Evolutionary conservation across 1,140 invertebrate genomes (phyloP).

Genomic region (Reticulitermes speratus): DNA sequence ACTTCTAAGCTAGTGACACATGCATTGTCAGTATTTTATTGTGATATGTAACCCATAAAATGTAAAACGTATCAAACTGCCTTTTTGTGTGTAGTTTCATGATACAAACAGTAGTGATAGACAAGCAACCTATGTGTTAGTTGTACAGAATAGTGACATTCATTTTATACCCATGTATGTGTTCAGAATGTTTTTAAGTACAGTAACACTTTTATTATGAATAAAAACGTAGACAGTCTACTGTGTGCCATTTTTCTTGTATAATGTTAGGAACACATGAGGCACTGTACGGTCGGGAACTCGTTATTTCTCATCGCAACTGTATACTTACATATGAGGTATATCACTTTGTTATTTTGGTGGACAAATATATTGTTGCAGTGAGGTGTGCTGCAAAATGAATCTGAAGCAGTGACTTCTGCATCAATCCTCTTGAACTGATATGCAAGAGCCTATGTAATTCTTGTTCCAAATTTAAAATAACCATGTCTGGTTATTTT

Average conservation of each 20-base stretch:
- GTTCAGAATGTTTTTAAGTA: conserved; percentile 19
- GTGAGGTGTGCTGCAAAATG: neutral
- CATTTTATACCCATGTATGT: conserved; percentile 16
- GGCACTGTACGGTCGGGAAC: neutral
- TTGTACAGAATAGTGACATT: conserved; percentile 1
- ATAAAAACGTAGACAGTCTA: neutral
- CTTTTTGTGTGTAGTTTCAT: neutral
- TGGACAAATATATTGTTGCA: neutral
- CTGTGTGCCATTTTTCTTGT: neutral
- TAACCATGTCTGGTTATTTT: too few species aligned
- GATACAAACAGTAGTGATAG: conserved; percentile 10
- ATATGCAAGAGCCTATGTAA: too few species aligned
- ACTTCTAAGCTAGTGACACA: conserved; percentile 17
- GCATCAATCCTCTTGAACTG: too few species aligned
- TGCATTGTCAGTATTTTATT: conserved; percentile 28
- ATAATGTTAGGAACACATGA: neutral
- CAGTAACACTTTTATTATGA: conserved; percentile 9
- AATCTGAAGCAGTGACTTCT: too few species aligned
- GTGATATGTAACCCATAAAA: conserved; percentile 11
- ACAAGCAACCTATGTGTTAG: neutral
- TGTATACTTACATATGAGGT: neutral
- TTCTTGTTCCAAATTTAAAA: too few species aligned
- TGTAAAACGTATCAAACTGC: neutral
- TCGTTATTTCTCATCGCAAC: neutral
- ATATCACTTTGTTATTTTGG: neutral